phyloP scores from a whole-genome alignment of 2,113 vertebrate species.

The Pteronura brasiliensis region DNA sequence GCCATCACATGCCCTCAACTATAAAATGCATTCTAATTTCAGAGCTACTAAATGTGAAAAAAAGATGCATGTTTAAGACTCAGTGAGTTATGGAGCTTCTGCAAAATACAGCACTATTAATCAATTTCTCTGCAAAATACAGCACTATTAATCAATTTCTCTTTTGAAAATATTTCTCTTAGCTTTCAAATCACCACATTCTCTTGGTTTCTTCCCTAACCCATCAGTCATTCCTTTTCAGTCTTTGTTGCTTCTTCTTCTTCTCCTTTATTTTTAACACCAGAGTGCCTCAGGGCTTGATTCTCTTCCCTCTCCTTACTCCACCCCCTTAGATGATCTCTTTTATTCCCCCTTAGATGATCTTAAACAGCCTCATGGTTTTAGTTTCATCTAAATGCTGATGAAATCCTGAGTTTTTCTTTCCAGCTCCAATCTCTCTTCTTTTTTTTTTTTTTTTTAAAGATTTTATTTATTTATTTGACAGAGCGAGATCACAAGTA shows the following conservation, averaged over 20 bases:
- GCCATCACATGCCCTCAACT: neutral
- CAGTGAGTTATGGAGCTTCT: neutral
- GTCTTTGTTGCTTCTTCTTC: neutral
- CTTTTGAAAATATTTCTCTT: neutral
- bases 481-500: too few species aligned
- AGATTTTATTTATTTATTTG: too few species aligned
- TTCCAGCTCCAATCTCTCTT: neutral
- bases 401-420: neutral
- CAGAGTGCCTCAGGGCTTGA: neutral
- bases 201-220: neutral
- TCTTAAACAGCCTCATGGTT: neutral
- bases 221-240: neutral
- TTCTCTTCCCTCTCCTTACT: neutral
- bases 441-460: neutral
- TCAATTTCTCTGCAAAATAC: neutral
- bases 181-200: neutral
- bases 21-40: conserved; percentile 10
- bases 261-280: neutral
- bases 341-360: neutral
- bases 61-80: neutral
- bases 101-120: neutral
- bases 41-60: neutral
- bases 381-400: neutral
- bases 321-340: neutral
- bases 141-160: neutral